Evolutionary conservation across 2,113 vertebrate genomes (phyloP).

Genomic region (Amblyornis subalaris): DNA sequence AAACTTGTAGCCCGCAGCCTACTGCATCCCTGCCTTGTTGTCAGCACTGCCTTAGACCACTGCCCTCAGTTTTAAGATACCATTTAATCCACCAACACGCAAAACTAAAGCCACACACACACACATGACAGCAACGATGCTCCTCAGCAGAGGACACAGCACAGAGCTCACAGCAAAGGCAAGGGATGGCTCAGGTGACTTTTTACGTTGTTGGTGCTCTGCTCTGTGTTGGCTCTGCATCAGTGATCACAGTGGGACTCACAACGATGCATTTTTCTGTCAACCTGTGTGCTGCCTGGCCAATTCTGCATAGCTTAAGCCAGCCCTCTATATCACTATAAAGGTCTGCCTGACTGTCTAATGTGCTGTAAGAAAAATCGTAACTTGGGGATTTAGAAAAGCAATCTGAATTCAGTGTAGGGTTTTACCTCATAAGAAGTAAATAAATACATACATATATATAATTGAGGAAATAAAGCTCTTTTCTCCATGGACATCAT

Average conservation of each 20-base stretch:
- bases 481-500: not conserved
- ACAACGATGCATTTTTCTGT: not conserved
- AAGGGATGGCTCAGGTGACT: not conserved
- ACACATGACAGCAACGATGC: fast-evolving
- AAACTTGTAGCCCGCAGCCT: not conserved
- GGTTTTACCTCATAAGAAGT: not conserved
- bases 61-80: not conserved
- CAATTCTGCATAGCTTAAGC: not conserved
- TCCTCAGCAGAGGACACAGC: not conserved
- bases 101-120: not conserved
- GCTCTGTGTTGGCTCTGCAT: not conserved
- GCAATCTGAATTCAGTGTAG: not conserved
- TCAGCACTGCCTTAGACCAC: not conserved
- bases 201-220: not conserved
- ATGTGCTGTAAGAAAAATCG: not conserved
- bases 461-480: not conserved
- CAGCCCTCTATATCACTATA: not conserved
- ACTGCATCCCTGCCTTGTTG: not conserved
- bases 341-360: not conserved
- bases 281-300: not conserved
- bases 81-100: not conserved
- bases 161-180: not conserved
- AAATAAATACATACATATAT: not conserved
- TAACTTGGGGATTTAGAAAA: not conserved
- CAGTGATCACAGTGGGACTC: too few relatives aligned